Conservation (phyloP, 2,797 vertebrate genomes). For the Brachyrhaphis roseni region DNA sequence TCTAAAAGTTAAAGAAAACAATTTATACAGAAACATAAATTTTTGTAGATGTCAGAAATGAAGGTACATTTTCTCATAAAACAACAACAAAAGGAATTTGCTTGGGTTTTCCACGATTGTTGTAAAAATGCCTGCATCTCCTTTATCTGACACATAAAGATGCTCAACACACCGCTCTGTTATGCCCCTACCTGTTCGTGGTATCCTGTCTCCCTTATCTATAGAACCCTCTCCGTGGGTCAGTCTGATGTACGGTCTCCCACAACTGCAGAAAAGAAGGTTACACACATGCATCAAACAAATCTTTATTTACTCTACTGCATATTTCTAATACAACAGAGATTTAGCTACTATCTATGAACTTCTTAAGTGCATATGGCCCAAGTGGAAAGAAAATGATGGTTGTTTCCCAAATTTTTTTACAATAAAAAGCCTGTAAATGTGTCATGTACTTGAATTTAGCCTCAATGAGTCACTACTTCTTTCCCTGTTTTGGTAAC, state of each 20-base stretch:
- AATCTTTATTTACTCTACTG: constrained; percentile 1
- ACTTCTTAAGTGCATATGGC: neutral
- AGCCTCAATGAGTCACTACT: too few species aligned
- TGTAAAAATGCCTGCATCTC: neutral
- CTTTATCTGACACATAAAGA: constrained; percentile 5
- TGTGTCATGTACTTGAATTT: neutral
- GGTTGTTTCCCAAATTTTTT: neutral
- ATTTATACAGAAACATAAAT: neutral
- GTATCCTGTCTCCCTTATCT: constrained; percentile 82
- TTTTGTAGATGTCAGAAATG: neutral
- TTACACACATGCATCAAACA: constrained; percentile 23
- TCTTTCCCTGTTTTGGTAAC: neutral
- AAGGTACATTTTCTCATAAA: neutral
- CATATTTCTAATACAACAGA: neutral
- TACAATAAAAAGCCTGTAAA: neutral
- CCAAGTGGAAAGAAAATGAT: neutral
- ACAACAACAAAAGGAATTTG: neutral
- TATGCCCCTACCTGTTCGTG: constrained; percentile 83
- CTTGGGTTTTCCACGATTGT: neutral
- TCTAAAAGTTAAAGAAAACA: neutral
- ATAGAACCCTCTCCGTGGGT: constrained; percentile 82
- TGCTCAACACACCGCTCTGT: neutral
- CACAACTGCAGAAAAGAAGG: constrained; percentile 85
- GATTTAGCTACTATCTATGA: neutral
- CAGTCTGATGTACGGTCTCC: constrained; percentile 88